A percentile compares a stretch with the other conserved stretches of the same genome.
These are phyloP conservation scores for Hypanus sabinus DNA, from an alignment of 2,113 vertebrate genomes.

Conservation along the genomic window DNA sequence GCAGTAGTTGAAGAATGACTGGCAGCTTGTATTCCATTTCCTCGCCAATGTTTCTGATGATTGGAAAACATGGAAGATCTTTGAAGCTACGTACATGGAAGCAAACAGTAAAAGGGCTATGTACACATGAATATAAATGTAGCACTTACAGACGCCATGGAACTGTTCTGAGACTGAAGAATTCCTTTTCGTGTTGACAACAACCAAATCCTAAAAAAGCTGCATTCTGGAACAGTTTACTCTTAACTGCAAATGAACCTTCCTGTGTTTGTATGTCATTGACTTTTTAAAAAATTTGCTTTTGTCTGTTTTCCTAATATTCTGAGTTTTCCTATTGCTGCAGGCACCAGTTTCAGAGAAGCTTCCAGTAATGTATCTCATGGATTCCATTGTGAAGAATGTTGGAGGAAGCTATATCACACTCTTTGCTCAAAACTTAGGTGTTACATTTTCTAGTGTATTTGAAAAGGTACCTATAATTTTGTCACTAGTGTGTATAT, in stretches of 20 bases:
- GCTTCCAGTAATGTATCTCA: conserved; percentile 99
- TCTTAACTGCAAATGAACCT: background rate
- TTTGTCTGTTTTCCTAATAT: conserved; percentile 77
- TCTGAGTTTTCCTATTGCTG: conserved; percentile 92
- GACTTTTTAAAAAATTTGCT: background rate
- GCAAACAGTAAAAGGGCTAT: background rate
- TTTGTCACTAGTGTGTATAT: conserved; percentile 34
- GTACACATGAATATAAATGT: background rate
- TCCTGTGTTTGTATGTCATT: background rate
- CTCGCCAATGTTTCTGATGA: background rate
- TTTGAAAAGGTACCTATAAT: conserved; percentile 97
- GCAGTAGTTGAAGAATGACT: background rate
- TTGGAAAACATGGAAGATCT: background rate
- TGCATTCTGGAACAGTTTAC: background rate
- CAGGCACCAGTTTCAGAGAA: conserved; percentile 91
- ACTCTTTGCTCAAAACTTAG: conserved; percentile 99
- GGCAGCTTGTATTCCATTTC: background rate
- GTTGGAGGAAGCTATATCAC: conserved; percentile 97
- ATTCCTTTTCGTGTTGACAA: background rate
- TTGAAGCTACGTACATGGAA: background rate
- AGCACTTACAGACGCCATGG: background rate
- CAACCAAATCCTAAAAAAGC: background rate
- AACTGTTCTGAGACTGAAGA: background rate
- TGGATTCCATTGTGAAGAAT: conserved; percentile 99
- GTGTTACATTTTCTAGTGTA: conserved; percentile 98